These are phyloP conservation scores for Stenopsyche tienmushanensis DNA, from an alignment of 1,140 invertebrate genomes.

Conservation along the genomic window DNA sequence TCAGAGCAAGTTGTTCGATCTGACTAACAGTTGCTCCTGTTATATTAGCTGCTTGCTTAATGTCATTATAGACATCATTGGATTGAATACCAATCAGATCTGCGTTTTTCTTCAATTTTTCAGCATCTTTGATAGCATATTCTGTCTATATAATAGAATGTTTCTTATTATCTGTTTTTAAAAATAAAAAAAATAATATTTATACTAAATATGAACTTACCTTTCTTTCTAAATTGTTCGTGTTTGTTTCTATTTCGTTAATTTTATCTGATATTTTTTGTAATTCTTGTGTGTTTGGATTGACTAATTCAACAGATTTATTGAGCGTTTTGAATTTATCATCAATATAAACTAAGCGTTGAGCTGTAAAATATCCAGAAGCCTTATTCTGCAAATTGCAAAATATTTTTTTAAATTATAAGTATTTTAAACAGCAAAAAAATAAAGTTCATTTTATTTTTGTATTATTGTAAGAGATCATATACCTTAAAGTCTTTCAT, in stretches of 20 bases:
- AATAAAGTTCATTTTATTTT: not conserved
- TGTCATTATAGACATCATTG: slow-evolving; percentile 55
- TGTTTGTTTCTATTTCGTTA: slow-evolving; percentile 57
- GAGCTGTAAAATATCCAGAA: slow-evolving; percentile 75
- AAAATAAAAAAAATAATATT: not conserved
- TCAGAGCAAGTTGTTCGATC: slow-evolving; percentile 65
- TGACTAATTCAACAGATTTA: slow-evolving; percentile 66
- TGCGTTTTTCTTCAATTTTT: slow-evolving; percentile 56
- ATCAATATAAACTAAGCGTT: slow-evolving; percentile 73
- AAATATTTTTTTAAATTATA: slow-evolving; percentile 3
- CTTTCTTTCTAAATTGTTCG: slow-evolving; percentile 60
- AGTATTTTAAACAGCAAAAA: not conserved
- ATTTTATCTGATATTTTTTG: slow-evolving; percentile 61
- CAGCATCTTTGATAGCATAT: slow-evolving; percentile 55
- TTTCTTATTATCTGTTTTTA: too few species aligned
- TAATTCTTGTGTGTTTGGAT: slow-evolving; percentile 66
- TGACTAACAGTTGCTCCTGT: slow-evolving; percentile 63
- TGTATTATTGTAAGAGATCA: slow-evolving; percentile 24
- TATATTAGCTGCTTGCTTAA: slow-evolving; percentile 55
- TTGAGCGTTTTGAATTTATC: slow-evolving; percentile 62
- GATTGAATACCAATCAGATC: slow-evolving; percentile 59
- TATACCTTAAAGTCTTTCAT: slow-evolving; percentile 69
- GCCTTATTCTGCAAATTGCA: slow-evolving; percentile 61
- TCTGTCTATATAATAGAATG: slow-evolving; percentile 50
- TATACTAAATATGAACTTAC: slow-evolving; percentile 47